Conservation (phyloP, 1,140 invertebrate genomes). For the Scylla paramamosain region DNA sequence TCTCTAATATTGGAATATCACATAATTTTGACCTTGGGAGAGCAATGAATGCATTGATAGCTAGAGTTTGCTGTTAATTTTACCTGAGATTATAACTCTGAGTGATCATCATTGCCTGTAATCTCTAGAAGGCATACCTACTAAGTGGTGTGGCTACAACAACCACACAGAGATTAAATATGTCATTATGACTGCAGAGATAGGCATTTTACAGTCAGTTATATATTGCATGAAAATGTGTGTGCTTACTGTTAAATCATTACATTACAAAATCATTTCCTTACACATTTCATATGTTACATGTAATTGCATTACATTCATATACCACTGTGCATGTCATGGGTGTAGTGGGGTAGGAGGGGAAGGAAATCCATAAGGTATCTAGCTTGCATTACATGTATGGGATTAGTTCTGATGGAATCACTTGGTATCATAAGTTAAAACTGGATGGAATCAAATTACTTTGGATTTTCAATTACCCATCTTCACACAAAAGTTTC, state of each 20-base stretch:
- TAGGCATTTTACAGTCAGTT: slow-evolving; percentile 7
- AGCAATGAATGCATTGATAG: slow-evolving; percentile 50
- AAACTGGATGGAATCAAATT: not conserved
- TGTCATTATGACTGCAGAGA: not conserved
- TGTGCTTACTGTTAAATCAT: not conserved
- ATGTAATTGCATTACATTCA: slow-evolving; percentile 24
- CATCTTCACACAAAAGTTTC: not conserved
- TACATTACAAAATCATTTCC: not conserved
- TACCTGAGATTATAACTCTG: not conserved
- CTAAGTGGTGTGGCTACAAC: not conserved
- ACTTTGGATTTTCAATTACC: not conserved
- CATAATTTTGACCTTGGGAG: slow-evolving; percentile 40
- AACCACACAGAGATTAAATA: not conserved
- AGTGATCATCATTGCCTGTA: not conserved
- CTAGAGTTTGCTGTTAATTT: not conserved
- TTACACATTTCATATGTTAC: not conserved
- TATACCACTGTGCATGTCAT: not conserved
- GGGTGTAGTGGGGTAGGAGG: not conserved
- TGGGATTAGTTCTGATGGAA: slow-evolving; percentile 22
- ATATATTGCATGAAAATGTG: slow-evolving; percentile 22
- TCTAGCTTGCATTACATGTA: not conserved
- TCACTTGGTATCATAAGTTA: not conserved
- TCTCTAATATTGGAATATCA: slow-evolving; percentile 43
- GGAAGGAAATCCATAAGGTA: not conserved
- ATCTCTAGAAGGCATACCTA: not conserved